These are phyloP conservation scores for Dendrophyllia cribrosa DNA, from an alignment of 64 coral and sea anemone genomes.

Conservation along the genomic window DNA sequence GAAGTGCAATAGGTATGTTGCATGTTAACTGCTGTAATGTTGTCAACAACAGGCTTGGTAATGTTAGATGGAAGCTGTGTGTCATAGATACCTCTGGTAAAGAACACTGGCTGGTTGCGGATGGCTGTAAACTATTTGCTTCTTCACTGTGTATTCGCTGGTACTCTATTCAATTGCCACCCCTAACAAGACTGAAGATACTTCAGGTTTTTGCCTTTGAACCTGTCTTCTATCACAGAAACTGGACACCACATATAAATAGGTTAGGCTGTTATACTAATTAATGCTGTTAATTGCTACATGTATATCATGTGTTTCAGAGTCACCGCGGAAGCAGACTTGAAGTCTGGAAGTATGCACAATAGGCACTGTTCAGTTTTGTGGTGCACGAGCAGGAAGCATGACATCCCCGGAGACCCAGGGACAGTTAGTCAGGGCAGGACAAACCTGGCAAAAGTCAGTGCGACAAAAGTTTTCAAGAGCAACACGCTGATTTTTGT, in stretches of 20 bases:
- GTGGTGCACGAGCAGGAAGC: no score
- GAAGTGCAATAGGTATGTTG: no score
- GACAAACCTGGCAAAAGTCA: no score
- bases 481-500: no score
- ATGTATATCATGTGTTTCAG: neutral
- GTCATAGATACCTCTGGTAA: constrained; percentile 85
- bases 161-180: constrained; percentile 79
- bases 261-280: constrained; percentile 52
- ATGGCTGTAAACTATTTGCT: constrained; percentile 67
- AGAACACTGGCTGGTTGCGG: constrained; percentile 55
- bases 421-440: no score
- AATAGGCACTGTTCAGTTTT: no score
- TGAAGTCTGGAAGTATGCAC: no score
- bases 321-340: no score
- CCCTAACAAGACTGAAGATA: constrained; percentile 61
- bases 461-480: no score
- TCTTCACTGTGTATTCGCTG: constrained; percentile 80
- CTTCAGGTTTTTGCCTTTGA: constrained; percentile 80
- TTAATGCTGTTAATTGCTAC: neutral
- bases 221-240: constrained; percentile 88
- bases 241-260: constrained; percentile 83
- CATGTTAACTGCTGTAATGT: no score
- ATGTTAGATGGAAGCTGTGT: constrained; percentile 80
- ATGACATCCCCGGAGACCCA: no score
- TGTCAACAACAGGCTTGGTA: constrained; percentile 37